These are phyloP conservation scores for Grammomys surdaster DNA, from an alignment of 2,113 vertebrate genomes.

Conservation along the genomic window DNA sequence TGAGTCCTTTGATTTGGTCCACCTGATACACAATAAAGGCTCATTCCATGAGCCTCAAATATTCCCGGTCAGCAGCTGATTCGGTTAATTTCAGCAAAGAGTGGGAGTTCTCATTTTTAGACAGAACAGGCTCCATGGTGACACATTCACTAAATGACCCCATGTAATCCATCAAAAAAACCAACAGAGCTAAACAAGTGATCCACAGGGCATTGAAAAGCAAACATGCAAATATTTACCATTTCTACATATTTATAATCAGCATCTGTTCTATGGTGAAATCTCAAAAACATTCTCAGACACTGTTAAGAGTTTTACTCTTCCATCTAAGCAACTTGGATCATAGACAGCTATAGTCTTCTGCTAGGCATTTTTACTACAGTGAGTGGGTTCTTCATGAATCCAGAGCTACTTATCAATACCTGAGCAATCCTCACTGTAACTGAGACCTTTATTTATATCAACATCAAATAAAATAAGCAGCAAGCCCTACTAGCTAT, in stretches of 20 bases:
- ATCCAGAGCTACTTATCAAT: neutral
- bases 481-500: slow-evolving; percentile 3
- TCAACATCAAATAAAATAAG: slow-evolving; percentile 62
- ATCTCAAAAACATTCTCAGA: slow-evolving; percentile 3
- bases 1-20: slow-evolving; percentile 31
- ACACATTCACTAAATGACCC: slow-evolving; percentile 31
- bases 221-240: slow-evolving; percentile 52
- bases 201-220: neutral
- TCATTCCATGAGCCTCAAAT: slow-evolving; percentile 14
- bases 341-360: neutral
- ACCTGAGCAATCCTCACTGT: neutral
- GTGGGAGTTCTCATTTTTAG: neutral
- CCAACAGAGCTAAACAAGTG: slow-evolving; percentile 16
- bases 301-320: slow-evolving; percentile 4
- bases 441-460: neutral
- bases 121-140: neutral
- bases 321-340: neutral
- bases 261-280: neutral
- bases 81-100: slow-evolving; percentile 46
- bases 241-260: slow-evolving; percentile 32
- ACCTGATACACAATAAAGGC: slow-evolving; percentile 39
- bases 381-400: slow-evolving; percentile 8
- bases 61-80: neutral
- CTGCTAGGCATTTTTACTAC: neutral
- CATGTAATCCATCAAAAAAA: slow-evolving; percentile 42